These are phyloP conservation scores for Microctenopoma stevenorrisi DNA, from an alignment of 2,797 vertebrate genomes.

Conservation along the genomic window DNA sequence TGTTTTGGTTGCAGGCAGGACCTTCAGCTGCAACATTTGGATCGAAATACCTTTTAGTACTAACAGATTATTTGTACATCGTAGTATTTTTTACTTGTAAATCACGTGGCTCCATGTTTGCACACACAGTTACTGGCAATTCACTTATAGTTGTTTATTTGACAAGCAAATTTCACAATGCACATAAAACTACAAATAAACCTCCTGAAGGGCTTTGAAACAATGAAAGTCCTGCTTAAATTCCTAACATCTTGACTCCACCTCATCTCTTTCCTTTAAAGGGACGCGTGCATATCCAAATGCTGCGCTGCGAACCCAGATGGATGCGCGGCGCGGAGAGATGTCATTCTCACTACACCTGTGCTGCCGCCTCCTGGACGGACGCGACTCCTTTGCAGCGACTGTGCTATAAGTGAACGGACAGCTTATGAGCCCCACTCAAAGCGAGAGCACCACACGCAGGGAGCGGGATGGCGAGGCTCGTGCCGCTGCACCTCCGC, in stretches of 20 bases:
- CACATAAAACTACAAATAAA: background rate
- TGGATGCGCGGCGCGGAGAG: slow-evolving; percentile 38
- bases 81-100: background rate
- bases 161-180: background rate
- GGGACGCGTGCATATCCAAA: slow-evolving; percentile 29
- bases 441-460: slow-evolving; percentile 75
- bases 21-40: too few relatives aligned
- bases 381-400: slow-evolving; percentile 74
- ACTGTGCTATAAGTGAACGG: slow-evolving; percentile 83
- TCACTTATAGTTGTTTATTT: background rate
- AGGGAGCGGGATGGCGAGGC: slow-evolving; percentile 81
- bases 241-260: slow-evolving; percentile 10
- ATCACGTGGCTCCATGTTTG: background rate
- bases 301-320: slow-evolving; percentile 19
- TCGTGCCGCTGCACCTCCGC: slow-evolving; percentile 65
- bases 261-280: background rate
- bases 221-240: background rate
- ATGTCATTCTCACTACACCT: slow-evolving; percentile 75
- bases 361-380: slow-evolving; percentile 89
- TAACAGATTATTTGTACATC: background rate
- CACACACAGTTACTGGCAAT: background rate
- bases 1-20: too few relatives aligned
- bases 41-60: too few relatives aligned
- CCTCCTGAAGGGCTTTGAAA: background rate
- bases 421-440: slow-evolving; percentile 77